Evolutionary conservation across 2,113 vertebrate species (phyloP).

Genomic region (Serinus canaria): DNA sequence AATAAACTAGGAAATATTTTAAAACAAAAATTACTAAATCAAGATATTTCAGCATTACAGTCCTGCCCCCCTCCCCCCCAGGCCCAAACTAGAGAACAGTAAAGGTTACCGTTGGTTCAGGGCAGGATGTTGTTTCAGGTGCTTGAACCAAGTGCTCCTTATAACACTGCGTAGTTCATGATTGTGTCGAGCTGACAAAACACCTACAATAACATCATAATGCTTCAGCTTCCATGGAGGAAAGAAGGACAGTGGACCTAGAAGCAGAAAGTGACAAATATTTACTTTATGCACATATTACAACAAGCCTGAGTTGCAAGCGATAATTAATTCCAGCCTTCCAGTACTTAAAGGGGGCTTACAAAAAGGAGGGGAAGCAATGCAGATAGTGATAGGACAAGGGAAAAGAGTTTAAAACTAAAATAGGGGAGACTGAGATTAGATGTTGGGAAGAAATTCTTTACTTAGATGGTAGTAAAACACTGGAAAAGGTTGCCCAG

Average conservation of each 20-base stretch:
- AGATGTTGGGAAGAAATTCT: neutral
- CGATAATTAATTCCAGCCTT: neutral
- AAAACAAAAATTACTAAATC: neutral
- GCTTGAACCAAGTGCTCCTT: conserved; percentile 90
- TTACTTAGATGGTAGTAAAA: neutral
- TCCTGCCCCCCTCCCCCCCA: rapidly evolving
- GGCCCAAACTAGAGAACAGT: neutral
- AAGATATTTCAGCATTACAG: neutral
- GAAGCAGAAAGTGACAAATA: conserved; percentile 35
- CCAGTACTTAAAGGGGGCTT: neutral
- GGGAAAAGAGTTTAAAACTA: neutral
- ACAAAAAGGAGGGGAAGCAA: neutral
- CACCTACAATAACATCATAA: conserved; percentile 89
- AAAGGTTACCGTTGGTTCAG: conserved; percentile 82
- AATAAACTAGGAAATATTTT: neutral
- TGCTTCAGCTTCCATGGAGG: conserved; percentile 69
- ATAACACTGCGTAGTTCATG: conserved; percentile 86
- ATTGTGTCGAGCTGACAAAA: conserved; percentile 91
- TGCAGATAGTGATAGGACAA: neutral
- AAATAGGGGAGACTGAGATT: neutral
- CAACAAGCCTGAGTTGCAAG: neutral
- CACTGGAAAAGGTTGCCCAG: neutral
- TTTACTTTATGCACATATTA: neutral
- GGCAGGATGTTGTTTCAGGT: conserved; percentile 79
- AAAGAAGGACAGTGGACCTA: conserved; percentile 65